Conservation (phyloP, 2,113 vertebrate genomes). For the Chaenocephalus aceratus region DNA sequence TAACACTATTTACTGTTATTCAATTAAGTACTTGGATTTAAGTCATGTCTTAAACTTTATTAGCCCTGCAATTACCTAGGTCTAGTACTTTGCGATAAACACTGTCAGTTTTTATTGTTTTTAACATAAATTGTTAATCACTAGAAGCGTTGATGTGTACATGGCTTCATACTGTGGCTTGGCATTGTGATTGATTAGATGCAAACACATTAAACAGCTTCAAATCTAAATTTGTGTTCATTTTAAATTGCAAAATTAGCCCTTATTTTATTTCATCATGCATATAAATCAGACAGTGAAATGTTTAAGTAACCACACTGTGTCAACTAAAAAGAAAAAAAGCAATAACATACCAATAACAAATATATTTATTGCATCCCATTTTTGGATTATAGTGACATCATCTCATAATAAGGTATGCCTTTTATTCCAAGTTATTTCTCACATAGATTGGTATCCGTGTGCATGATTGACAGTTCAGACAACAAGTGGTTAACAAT, state of each 20-base stretch:
- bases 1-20: not conserved
- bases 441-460: not conserved
- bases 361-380: not conserved
- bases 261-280: not conserved
- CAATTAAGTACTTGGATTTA: not conserved
- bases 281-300: not conserved
- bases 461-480: slow-evolving; percentile 43
- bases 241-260: not conserved
- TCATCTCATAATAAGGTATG: not conserved
- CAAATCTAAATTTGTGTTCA: not conserved
- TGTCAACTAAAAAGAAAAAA: not conserved
- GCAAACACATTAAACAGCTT: not conserved
- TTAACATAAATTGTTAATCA: not conserved
- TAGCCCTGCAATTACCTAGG: not conserved
- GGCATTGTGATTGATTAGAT: not conserved
- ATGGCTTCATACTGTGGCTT: not conserved
- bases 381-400: not conserved
- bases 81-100: slow-evolving; percentile 9
- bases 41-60: not conserved
- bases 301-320: not conserved
- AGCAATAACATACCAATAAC: not conserved
- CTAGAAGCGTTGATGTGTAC: not conserved
- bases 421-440: slow-evolving; percentile 1
- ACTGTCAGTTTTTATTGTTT: slow-evolving; percentile 1
- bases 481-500: slow-evolving; percentile 22